These are phyloP conservation scores for Drosophila rhopaloa DNA, from an alignment of 1,140 invertebrate genomes.

Conservation along the genomic window DNA sequence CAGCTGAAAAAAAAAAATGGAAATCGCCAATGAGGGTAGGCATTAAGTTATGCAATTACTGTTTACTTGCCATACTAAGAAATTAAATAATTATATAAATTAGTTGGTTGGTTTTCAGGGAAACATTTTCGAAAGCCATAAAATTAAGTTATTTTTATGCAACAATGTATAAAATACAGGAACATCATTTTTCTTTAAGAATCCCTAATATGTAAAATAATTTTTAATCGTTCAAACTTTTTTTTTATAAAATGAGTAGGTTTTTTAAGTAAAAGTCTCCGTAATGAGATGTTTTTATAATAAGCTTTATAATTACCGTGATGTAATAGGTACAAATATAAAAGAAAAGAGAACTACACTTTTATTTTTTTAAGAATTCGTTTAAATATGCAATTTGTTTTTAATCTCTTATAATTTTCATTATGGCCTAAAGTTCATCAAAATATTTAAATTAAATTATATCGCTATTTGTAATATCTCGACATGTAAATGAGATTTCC, in stretches of 20 bases:
- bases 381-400: background rate
- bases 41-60: constrained; percentile 46
- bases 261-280: too few species aligned
- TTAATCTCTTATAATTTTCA: background rate
- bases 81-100: constrained; percentile 72
- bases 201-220: background rate
- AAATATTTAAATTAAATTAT: constrained; percentile 2
- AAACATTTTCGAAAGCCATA: constrained; percentile 7
- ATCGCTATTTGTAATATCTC: constrained; percentile 1
- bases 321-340: too few species aligned
- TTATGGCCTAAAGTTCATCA: background rate
- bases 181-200: background rate
- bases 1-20: constrained; percentile 15
- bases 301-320: too few species aligned
- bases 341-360: background rate
- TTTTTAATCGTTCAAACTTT: background rate
- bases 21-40: constrained; percentile 19
- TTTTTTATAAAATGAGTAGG: too few species aligned
- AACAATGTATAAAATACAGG: constrained; percentile 7
- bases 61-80: constrained; percentile 33
- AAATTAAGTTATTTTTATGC: constrained; percentile 47
- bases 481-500: background rate
- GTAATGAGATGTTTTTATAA: too few species aligned
- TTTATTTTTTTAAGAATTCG: background rate
- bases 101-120: constrained; percentile 20